These are phyloP conservation scores for Zaprionus lachaisei DNA, from an alignment of 1,140 invertebrate species.

Conservation along the genomic window DNA sequence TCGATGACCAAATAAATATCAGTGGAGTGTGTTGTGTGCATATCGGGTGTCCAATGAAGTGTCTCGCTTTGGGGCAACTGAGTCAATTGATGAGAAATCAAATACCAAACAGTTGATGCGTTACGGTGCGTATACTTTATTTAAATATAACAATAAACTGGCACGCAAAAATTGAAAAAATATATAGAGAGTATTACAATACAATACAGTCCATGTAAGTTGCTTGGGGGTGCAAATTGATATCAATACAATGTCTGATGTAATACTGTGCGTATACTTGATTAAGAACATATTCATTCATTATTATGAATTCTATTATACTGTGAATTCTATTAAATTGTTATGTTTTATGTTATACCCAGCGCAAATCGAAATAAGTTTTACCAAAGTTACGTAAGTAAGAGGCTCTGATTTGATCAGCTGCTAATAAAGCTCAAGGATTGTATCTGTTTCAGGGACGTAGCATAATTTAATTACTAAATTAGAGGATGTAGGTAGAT, in stretches of 20 bases:
- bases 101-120: slow-evolving; percentile 6
- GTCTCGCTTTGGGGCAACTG: slow-evolving; percentile 12
- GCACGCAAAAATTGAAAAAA: not conserved
- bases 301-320: too few species aligned
- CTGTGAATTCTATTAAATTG: too few species aligned
- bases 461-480: too few species aligned
- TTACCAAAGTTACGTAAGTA: too few species aligned
- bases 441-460: too few species aligned
- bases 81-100: slow-evolving; percentile 18
- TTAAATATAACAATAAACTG: not conserved
- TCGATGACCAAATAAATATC: slow-evolving; percentile 34
- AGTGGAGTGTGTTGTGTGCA: slow-evolving; percentile 13
- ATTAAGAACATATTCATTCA: not conserved
- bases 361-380: too few species aligned
- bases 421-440: too few species aligned
- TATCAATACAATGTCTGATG: not conserved
- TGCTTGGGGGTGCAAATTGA: not conserved
- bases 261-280: not conserved
- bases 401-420: too few species aligned
- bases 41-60: slow-evolving; percentile 37
- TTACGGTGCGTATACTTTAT: slow-evolving; percentile 38
- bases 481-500: too few species aligned
- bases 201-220: not conserved
- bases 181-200: not conserved
- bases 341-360: too few species aligned